Evolutionary conservation across 2,797 vertebrate species (phyloP), one percentile per base, ranked within the genome.

Genomic region (Morelia viridis): DNA sequence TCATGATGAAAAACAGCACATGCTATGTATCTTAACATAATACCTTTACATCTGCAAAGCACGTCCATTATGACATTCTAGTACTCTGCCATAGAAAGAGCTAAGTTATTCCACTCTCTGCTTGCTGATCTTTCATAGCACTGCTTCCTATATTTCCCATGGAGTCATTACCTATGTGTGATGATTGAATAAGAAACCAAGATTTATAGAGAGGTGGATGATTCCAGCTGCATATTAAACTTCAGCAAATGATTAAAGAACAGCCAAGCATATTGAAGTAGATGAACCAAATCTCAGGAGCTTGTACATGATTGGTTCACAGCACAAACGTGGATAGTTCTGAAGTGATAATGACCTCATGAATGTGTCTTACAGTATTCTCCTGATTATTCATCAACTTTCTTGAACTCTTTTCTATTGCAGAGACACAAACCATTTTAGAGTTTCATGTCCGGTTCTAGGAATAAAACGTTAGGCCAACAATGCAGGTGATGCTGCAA

Each of bases 231-330:
- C 12, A 0, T 0, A 0, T 92, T 0, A 0, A 91, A 87, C 85
- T 0, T 1, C 89, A 94, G 92, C 88, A 93, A 95, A 93, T 94
- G 86, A 95, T 96, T 96, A 95, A 50, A 93, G 65, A 90, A 83
- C 80, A 68, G 88, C 68, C 17, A 2, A 91, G 5, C 41, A 94
- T 91, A 90, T 91, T 58, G 0, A 9, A 65, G 60, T 0, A 35
- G 61, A 62, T 31, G 61, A 88, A 57, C 58, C 0, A 31, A 17
- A 4, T 26, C 91, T 28, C 24, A n/a, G 28, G 85, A 91, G 65
- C 15, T 61, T 0, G 46, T 56, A 0, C n/a, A 87, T 0, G 0
- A 62, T 87, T 57, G 57, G 56, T 65, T 87, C 93, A 91, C 84
- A 0, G 0, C 8, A 90, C 92, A 94, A 92, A 93, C 58, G 50